Evolutionary conservation across 2,113 vertebrate genomes (phyloP), one percentile per base, ranked within the genome.

Genomic region (Anoura caudifer): DNA sequence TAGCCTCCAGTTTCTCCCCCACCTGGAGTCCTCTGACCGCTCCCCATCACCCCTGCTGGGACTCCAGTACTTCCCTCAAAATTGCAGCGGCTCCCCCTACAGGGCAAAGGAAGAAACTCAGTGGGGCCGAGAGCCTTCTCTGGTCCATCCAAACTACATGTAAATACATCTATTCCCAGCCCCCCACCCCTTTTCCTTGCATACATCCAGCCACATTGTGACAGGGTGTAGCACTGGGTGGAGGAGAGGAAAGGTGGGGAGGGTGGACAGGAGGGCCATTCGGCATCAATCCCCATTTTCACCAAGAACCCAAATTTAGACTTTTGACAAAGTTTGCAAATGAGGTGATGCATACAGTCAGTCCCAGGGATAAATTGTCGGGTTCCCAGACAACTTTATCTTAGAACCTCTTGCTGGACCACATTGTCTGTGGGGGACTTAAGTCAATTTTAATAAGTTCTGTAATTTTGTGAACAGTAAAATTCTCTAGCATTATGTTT

Each of bases 31-130:
- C 31, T 45, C 26, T 7, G 15, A 20, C 20, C 2, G 17, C 31
- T 20, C 33, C 61, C 45, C 24, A 56, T 20, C 7, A n/a, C 13
- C 59, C 26, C 61, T 14, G 3, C n/a, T 4, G 45, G 70, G 19
- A 10, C 67, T 36, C 38, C 11, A 8, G 1, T 2, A 20, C 36
- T 24, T 85, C 41, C n/a, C 52, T 63, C 50, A 77, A 56, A 89
- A 59, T 92, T 38, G 54, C 90, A 63, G 54, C 73, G 1, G 90
- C 94, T 88, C 94, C 96, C 80, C 59, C 96, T 95, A 67, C 79
- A 96, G 97, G 95, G 28, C 38, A 70, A 45, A 86, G 33, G 22
- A 36, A 52, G 87, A 61, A 90, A 82, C 56, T 45, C 65, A 12
- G 84, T 7, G 20, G 24, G 54, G 12, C 3, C 1, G 10, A 63